Evolutionary conservation across 92 coral and sea anemone genomes (phyloP), one percentile per base, ranked within the genome.

Genomic region (Galaxea fascicularis): DNA sequence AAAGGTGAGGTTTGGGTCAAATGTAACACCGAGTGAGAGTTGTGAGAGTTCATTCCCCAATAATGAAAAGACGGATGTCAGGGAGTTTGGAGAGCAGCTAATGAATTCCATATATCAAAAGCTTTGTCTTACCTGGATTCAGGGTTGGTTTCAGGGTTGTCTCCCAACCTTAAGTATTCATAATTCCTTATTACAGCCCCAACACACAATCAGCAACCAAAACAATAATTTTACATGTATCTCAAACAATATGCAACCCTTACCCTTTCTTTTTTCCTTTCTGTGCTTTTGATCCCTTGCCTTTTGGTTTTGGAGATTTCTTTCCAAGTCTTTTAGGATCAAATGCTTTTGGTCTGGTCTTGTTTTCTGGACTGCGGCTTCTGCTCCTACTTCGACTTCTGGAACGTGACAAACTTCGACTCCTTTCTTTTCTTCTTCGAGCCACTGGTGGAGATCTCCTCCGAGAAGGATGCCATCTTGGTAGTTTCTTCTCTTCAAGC

Each of bases 381-480:
- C 87, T 85, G 86, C 93, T 93, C 71, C 83, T 86, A 76, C 92
- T 89, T 73, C 87, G 56, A 64, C 85, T 91, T 63, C 67, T 86
- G 20, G 93, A 86, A 58, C 87, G 89, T 10, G 90, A 83, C 7
- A 58, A 59, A 66, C 94, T 88, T 51, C 98, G 85, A 70, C 98
- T 90, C 15, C 82, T 88, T 47, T 87, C 92, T 76, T 95, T 89
- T 86, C 90, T 87, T 58, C 95, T 91, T 87, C 92, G 82, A 1
- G 87, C 28, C 20, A 88, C 21, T 49, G 98, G 92, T 54, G 98
- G 92, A 1, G 95, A 90, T 52, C 92, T 83, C 26, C 93, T 91
- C 13, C 94, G 71, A 24, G 94, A 91, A 20, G 95, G 96, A 76
- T 94, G 98, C 93, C 93, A 92, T 71, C 95, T 90, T 10, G 93